Evolutionary conservation across 2,113 vertebrate species (phyloP).

Genomic region (Mesoclemmys tuberculata): DNA sequence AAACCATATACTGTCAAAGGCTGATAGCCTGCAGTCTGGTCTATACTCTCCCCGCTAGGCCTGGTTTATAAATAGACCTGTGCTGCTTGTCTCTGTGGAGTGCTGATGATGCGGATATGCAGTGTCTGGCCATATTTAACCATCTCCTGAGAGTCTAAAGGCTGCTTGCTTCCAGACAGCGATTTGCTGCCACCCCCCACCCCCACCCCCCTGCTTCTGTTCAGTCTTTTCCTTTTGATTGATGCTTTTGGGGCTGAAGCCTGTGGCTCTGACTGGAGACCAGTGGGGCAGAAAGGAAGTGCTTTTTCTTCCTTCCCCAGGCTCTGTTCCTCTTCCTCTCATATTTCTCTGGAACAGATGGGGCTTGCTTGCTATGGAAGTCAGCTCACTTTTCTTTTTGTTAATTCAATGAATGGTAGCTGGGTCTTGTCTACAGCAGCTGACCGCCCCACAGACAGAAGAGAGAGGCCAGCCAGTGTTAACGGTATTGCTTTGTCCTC

Average conservation of each 20-base stretch:
- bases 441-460: neutral
- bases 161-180: neutral
- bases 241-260: neutral
- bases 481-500: neutral
- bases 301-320: neutral
- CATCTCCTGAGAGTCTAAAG: neutral
- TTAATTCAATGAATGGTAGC: conserved; percentile 48
- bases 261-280: neutral
- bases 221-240: rapidly evolving
- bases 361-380: conserved; percentile 26
- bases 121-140: neutral
- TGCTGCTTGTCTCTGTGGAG: conserved; percentile 34
- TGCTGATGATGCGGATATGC: conserved; percentile 51
- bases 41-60: neutral
- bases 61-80: conserved; percentile 62
- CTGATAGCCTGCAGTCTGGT: conserved; percentile 17
- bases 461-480: neutral
- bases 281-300: neutral
- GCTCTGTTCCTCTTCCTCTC: neutral
- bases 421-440: neutral
- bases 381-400: neutral
- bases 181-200: neutral
- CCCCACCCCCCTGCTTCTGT: neutral
- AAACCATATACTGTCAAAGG: neutral
- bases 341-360: neutral